Evolutionary conservation across 2,797 vertebrate genomes (phyloP).

Genomic region (Fistularia commersonii): DNA sequence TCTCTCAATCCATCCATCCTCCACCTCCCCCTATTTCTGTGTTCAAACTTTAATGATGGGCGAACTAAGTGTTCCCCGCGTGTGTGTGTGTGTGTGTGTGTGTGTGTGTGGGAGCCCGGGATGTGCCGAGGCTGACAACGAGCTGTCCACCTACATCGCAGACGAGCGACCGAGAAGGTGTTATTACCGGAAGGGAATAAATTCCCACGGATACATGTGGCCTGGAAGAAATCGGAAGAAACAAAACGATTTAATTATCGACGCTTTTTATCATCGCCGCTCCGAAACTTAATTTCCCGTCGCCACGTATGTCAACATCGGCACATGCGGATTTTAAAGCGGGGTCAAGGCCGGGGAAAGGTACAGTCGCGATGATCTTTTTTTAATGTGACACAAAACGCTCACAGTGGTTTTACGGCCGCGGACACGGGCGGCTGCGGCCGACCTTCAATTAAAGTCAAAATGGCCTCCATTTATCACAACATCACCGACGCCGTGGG

Average conservation of each 20-base stretch:
- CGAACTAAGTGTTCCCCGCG: slow-evolving; percentile 24
- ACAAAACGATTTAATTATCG: too few relatives aligned
- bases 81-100: slow-evolving; percentile 7
- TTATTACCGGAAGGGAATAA: slow-evolving; percentile 33
- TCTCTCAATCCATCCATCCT: slow-evolving; percentile 27
- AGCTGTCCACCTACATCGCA: slow-evolving; percentile 60
- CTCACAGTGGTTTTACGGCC: slow-evolving; percentile 32
- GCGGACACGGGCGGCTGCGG: slow-evolving; percentile 13
- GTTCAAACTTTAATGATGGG: slow-evolving; percentile 54
- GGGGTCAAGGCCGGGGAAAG: slow-evolving; percentile 15
- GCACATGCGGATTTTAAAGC: slow-evolving; percentile 3
- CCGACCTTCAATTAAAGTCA: slow-evolving; percentile 51
- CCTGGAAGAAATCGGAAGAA: too few relatives aligned
- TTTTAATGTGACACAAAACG: slow-evolving; percentile 24
- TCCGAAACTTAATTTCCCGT: too few relatives aligned
- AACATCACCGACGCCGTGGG: slow-evolving; percentile 16
- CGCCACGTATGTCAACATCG: too few relatives aligned
- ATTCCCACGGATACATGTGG: slow-evolving; percentile 11
- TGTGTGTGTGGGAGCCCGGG: slow-evolving; percentile 9
- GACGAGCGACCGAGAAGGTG: slow-evolving; percentile 25
- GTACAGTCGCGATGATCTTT: slow-evolving; percentile 1
- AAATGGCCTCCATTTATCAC: slow-evolving; percentile 40
- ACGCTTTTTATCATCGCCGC: too few relatives aligned
- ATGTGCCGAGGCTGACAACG: slow-evolving; percentile 41
- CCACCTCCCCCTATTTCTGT: slow-evolving; percentile 24